Conservation (phyloP, 2,797 vertebrate genomes). For the Aplochiton taeniatus region DNA sequence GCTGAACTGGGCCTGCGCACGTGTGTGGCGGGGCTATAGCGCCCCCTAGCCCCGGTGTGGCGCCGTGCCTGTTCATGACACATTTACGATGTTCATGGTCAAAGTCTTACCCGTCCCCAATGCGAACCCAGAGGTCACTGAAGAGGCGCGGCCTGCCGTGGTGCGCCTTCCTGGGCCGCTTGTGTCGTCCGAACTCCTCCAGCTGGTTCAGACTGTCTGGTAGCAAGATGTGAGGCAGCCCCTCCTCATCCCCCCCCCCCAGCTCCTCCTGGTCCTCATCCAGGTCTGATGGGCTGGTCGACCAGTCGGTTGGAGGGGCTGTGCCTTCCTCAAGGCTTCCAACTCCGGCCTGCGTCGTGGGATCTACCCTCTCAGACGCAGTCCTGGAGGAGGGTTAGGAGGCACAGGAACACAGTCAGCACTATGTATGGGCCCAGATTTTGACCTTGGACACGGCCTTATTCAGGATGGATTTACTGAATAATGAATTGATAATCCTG, state of each 20-base stretch:
- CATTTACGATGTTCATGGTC: too few relatives aligned
- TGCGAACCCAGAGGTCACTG: slow-evolving; percentile 97
- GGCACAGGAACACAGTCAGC: background rate
- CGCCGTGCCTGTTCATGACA: too few relatives aligned
- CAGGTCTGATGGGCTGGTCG: slow-evolving; percentile 62
- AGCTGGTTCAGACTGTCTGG: slow-evolving; percentile 96
- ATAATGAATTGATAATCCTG: too few relatives aligned
- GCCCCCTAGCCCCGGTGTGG: too few relatives aligned
- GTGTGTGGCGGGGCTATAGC: too few relatives aligned
- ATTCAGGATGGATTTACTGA: too few relatives aligned
- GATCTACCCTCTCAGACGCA: slow-evolving; percentile 40
- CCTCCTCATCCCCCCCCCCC: slow-evolving; percentile 68
- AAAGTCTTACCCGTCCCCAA: slow-evolving; percentile 87
- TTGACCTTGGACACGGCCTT: too few relatives aligned
- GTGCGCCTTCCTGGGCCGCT: slow-evolving; percentile 86
- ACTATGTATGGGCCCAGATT: background rate
- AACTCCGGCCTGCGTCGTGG: slow-evolving; percentile 39
- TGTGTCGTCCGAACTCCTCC: slow-evolving; percentile 94
- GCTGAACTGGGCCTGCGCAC: too few relatives aligned
- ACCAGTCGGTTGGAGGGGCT: slow-evolving; percentile 49
- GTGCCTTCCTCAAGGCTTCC: slow-evolving; percentile 41
- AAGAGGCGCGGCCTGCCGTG: slow-evolving; percentile 87
- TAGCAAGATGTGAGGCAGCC: slow-evolving; percentile 87
- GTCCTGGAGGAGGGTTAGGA: slow-evolving; percentile 39
- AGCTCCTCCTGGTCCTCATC: slow-evolving; percentile 63